Conservation (phyloP, 2,797 vertebrate genomes). For the Urosaurus nigricauda region DNA sequence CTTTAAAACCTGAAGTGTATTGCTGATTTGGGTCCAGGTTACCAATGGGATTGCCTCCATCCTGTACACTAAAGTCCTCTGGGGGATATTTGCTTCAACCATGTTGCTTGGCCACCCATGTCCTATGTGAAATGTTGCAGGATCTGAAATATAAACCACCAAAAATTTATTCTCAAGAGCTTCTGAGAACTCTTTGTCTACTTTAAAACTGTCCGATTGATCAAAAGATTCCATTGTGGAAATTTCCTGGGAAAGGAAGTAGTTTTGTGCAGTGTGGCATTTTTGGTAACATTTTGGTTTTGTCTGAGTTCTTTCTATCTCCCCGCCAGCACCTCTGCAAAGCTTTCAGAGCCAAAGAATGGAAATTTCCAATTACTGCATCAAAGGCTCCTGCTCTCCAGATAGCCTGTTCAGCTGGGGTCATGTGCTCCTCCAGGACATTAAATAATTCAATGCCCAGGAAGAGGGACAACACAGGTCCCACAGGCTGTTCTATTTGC, state of each 20-base stretch:
- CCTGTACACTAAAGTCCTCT: too few species aligned
- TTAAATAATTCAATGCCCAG: slow-evolving; percentile 78
- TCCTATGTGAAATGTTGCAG: too few species aligned
- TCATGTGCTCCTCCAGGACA: slow-evolving; percentile 81
- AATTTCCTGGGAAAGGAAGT: slow-evolving; percentile 80
- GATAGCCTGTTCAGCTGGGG: slow-evolving; percentile 79
- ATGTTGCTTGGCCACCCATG: too few species aligned
- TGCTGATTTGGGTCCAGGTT: too few species aligned
- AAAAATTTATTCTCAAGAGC: slow-evolving; percentile 72
- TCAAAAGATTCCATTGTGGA: slow-evolving; percentile 83
- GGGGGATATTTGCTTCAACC: too few species aligned
- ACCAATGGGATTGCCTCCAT: too few species aligned
- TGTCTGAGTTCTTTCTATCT: neutral
- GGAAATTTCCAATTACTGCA: slow-evolving; percentile 86
- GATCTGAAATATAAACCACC: slow-evolving; percentile 42
- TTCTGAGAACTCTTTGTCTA: slow-evolving; percentile 57
- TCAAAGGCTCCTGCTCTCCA: slow-evolving; percentile 81
- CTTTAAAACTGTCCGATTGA: slow-evolving; percentile 75
- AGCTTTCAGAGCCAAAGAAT: slow-evolving; percentile 82
- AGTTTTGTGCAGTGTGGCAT: neutral
- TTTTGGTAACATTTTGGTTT: neutral
- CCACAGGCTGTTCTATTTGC: slow-evolving; percentile 47
- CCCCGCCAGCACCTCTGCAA: slow-evolving; percentile 38
- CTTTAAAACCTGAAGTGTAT: too few species aligned
- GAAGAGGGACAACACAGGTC: slow-evolving; percentile 66